Base-by-base conservation (phyloP, 2,113 vertebrate genomes). In the Seriola rivoliana region DNA sequence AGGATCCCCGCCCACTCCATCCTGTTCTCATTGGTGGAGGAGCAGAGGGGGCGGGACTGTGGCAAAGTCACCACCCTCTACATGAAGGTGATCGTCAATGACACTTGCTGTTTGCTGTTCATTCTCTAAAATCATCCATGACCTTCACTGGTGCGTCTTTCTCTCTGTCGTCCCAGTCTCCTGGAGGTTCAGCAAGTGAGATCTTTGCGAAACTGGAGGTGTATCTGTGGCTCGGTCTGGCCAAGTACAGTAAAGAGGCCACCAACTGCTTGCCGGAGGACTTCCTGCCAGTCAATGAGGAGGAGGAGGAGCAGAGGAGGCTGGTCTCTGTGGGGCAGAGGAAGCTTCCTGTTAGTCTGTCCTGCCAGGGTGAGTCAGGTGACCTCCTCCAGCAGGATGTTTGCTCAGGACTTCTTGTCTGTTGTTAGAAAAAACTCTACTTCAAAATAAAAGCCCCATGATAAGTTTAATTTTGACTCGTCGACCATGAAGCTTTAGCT, bases 191-290 rank as follows among this genome's bases (percentile, higher is more conserved):
- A 40, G 85, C 94, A 2, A 96, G 96, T 8, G 96, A 97, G 87
- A 94, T 97, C 85, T 98, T 96, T 88, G 97, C 96, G 38, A 99
- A 99, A 85, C 89, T 98, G 67, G 98, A 99, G 93, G 91, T 97
- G 54, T 97, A 98, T 81, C 87, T 99, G 92, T 98, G 98, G 97
- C 95, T 99, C 2, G 97, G 97, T n/a, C 78, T 96, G 50, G 94
- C 93, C 70, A 98, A 97, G 72, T 97, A 98, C 19, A 91, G 89
- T 0, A 98, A 97, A 88, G 96, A 96, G 86, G 96, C 93, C 71
- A 93, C 93, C 59, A 88, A 55, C 0, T 95, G 93, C 38, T 88
- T 99, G 70, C 97, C 97, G 3, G 92, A 91, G 4, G 97, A 99
- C 57, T 97, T 98, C 88, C 89, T 90, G 58, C 95, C 95, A 0